Conservation (phyloP, 35 echinoderm and acorn worm genomes). For the Acanthaster planci region DNA sequence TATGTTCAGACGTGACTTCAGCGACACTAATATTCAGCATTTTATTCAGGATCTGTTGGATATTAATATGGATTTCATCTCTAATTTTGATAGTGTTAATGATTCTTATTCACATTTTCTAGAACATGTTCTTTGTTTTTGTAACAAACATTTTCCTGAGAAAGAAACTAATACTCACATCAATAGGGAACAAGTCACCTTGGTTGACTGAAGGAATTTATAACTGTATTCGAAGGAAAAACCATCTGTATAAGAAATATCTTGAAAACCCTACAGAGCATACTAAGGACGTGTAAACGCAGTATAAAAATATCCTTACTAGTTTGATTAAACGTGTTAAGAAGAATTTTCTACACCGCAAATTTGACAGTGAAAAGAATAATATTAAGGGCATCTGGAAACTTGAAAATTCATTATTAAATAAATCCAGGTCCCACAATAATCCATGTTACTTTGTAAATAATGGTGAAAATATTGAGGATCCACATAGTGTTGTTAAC, state of each 20-base stretch:
- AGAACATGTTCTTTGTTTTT: neutral
- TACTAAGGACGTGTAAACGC: neutral
- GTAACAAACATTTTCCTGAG: neutral
- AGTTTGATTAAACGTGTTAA: neutral
- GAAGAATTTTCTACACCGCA: neutral
- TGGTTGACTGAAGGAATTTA: slow-evolving; percentile 11
- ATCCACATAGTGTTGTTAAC: neutral
- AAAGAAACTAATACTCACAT: neutral
- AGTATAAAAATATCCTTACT: neutral
- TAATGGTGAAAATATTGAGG: slow-evolving; percentile 12
- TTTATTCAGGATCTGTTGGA: neutral
- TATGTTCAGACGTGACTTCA: neutral
- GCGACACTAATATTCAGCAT: slow-evolving; percentile 3
- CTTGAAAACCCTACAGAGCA: neutral
- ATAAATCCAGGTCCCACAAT: neutral
- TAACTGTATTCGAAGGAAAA: slow-evolving; percentile 8
- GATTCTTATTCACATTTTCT: slow-evolving; percentile 8
- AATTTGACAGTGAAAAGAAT: neutral
- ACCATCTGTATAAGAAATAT: neutral
- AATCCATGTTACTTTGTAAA: neutral
- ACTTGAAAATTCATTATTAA: neutral
- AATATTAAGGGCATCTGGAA: slow-evolving; percentile 18
- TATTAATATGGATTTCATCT: neutral
- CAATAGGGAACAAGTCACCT: neutral
- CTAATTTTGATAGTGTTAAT: neutral